A percentile compares a stretch with the other conserved stretches of the same genome.
Conservation (phyloP, 2,113 vertebrate species). For the Antechinus flavipes region DNA sequence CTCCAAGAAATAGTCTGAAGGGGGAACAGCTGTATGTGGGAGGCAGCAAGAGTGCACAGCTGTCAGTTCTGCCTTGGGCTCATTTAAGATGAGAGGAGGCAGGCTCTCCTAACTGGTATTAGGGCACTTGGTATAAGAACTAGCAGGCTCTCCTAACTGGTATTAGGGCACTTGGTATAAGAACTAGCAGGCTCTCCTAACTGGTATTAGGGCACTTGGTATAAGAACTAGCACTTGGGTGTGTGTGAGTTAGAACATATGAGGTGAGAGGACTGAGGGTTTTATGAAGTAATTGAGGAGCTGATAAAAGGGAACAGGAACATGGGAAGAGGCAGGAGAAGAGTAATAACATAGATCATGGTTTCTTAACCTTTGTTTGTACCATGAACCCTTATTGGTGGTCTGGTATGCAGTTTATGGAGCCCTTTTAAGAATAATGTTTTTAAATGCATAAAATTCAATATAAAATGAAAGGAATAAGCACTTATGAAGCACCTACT, state of each 20-base stretch:
- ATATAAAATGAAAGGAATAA: background rate
- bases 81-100: background rate
- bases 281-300: background rate
- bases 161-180: background rate
- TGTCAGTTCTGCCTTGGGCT: background rate
- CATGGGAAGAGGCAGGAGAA: background rate
- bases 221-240: background rate
- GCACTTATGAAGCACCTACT: background rate
- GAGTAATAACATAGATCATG: background rate
- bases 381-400: background rate
- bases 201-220: too few species aligned
- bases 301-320: background rate
- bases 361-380: background rate
- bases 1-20: background rate
- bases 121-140: too few species aligned
- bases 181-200: too few species aligned
- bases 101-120: background rate
- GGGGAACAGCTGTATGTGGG: background rate
- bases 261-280: background rate
- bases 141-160: background rate
- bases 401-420: background rate
- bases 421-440: background rate
- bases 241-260: background rate
- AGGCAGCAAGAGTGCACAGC: background rate
- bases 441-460: background rate